Evolutionary conservation across 2,113 vertebrate species (phyloP).

Genomic region (Corythornis madagascariensis): DNA sequence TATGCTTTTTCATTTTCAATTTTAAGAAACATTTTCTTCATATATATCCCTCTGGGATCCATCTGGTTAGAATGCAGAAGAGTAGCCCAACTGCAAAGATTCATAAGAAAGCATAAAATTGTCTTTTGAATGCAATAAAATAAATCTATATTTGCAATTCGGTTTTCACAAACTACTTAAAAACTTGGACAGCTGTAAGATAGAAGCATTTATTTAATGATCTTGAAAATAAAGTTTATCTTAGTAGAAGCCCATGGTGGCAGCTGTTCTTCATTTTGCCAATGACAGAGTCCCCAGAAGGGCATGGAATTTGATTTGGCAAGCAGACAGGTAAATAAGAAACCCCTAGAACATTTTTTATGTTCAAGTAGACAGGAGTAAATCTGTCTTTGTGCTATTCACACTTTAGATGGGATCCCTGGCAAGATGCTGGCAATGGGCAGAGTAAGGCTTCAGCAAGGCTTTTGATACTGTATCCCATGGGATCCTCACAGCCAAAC

Average conservation of each 20-base stretch:
- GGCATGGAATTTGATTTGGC: not conserved
- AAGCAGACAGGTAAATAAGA: not conserved
- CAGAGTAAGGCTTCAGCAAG: too few relatives aligned
- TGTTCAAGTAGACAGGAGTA: not conserved
- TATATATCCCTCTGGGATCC: not conserved
- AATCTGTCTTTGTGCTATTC: not conserved
- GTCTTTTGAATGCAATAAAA: not conserved
- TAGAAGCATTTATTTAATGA: not conserved
- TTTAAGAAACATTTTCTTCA: not conserved
- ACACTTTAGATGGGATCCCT: not conserved
- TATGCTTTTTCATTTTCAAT: not conserved
- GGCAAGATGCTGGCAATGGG: not conserved
- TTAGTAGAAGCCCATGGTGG: not conserved
- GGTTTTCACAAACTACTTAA: not conserved
- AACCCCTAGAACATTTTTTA: not conserved
- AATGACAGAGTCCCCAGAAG: not conserved
- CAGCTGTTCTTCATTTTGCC: not conserved
- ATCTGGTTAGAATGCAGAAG: not conserved
- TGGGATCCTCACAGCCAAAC: too few relatives aligned
- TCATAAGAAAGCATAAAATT: not conserved
- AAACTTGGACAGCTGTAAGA: not conserved
- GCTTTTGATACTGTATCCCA: too few relatives aligned
- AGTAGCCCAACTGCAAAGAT: not conserved
- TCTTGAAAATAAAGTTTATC: not conserved
- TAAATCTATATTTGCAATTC: not conserved